These are phyloP conservation scores for Pristionchus entomophagus DNA, from an alignment of 2,888 invertebrate genomes.

Conservation along the genomic window DNA sequence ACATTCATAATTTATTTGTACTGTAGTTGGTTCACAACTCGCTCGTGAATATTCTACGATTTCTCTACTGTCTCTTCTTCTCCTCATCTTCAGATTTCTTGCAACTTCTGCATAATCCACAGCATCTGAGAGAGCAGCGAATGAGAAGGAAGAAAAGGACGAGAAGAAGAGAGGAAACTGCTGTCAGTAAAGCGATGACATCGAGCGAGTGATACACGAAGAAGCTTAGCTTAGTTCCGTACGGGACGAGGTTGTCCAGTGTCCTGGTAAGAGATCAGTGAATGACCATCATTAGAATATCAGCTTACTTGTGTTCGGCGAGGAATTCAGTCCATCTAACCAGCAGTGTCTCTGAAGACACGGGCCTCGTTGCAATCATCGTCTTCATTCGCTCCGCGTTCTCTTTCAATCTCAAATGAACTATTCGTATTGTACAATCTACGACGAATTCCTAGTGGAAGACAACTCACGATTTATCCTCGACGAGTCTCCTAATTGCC, in stretches of 20 bases:
- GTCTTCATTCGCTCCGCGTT: constrained; percentile 55
- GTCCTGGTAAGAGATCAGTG: neutral
- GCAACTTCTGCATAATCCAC: neutral
- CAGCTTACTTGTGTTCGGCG: constrained; percentile 58
- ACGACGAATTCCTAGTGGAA: too few relatives aligned
- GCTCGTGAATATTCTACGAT: too few relatives aligned
- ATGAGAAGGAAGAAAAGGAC: neutral
- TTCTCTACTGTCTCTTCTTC: neutral
- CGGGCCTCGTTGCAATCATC: constrained; percentile 64
- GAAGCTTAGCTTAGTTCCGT: constrained; percentile 60
- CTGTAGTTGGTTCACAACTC: too few relatives aligned
- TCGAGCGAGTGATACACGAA: constrained; percentile 66
- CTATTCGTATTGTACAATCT: neutral
- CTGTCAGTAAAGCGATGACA: constrained; percentile 55
- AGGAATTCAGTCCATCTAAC: constrained; percentile 64
- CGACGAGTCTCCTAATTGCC: neutral
- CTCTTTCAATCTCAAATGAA: neutral
- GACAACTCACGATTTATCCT: constrained; percentile 2
- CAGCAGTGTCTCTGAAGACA: constrained; percentile 60
- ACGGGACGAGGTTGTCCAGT: constrained; percentile 52
- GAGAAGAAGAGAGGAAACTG: neutral
- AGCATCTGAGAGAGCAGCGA: neutral
- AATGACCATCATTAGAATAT: neutral
- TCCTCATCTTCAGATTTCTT: neutral
- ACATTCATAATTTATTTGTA: neutral